Conservation (phyloP, 2,797 vertebrate species). For the Melanogrammus aeglefinus region DNA sequence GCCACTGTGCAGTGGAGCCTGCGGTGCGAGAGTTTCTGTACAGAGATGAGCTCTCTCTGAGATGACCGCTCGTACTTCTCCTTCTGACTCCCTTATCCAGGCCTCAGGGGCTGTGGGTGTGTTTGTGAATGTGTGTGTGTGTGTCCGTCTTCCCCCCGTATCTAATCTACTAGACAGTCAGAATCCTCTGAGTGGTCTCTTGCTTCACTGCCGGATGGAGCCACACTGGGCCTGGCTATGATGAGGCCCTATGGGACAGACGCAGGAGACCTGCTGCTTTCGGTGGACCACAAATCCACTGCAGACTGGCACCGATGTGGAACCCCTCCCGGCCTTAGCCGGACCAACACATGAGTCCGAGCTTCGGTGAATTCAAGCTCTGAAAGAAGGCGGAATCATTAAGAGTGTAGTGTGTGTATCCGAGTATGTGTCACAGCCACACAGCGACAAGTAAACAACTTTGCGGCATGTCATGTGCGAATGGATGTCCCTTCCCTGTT, state of each 20-base stretch:
- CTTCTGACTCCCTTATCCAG: constrained; percentile 9
- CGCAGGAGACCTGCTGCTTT: not conserved
- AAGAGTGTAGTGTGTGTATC: not conserved
- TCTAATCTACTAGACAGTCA: constrained; percentile 2
- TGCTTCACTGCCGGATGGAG: not conserved
- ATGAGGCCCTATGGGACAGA: not conserved
- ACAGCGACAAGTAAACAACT: not conserved
- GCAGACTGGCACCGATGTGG: not conserved
- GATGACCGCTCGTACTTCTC: constrained; percentile 6
- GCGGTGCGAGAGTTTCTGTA: not conserved
- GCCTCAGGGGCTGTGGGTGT: constrained; percentile 11
- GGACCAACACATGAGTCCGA: not conserved
- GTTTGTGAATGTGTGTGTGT: not conserved
- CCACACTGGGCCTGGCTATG: not conserved
- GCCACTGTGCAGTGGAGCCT: constrained; percentile 3
- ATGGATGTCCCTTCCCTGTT: not conserved
- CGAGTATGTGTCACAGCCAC: not conserved
- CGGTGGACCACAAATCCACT: not conserved
- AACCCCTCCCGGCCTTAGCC: not conserved
- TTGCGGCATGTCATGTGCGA: not conserved
- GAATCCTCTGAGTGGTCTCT: not conserved
- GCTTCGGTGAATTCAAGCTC: not conserved
- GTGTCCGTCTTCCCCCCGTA: not conserved
- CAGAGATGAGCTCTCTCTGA: not conserved
- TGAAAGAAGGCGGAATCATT: not conserved